Evolutionary conservation across 2,113 vertebrate species (phyloP), one percentile per base, ranked within the genome.

Genomic region (Canis aureus): DNA sequence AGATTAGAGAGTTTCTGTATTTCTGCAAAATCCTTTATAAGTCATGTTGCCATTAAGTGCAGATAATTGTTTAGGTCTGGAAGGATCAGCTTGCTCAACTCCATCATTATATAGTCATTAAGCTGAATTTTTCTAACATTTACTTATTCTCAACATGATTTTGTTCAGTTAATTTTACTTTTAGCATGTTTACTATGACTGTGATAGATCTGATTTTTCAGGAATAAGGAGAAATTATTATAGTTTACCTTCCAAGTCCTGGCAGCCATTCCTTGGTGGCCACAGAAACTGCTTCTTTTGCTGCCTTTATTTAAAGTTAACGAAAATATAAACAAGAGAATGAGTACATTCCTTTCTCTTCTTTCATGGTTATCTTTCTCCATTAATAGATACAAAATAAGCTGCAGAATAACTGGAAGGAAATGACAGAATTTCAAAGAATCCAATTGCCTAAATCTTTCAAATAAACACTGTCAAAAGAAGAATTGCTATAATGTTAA

Each of bases 381-480:
- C 93, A 71, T 82, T 89, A 85, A 71, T 38, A 38, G 5, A 73
- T 59, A 29, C 2, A 13, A 92, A 78, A 85, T 23, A 29, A 73
- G 16, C 2, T 73, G 78, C 13, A 81, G 22, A 87, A 32, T 78
- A 95, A 89, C 10, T 66, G 27, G 57, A 60, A 60, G 12, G 2
- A 78, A 89, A 12, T 81, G 22, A 80, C n/a, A 86, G 59, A 66
- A 94, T 97, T 95, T 86, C 43, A 90, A 38, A 89, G 32, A 53
- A 13, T 64, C 23, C 82, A 51, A 64, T 83, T 86, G 17, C 19
- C 27, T 1, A 64, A 1, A 0, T 94, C 55, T 89, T 91, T 86
- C 16, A 67, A 87, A 73, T 16, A 73, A 87, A 83, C 11, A 5
- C 32, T 93, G 74, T 91, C 59, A 53, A 43, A 78, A 66, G 51